Conservation (phyloP, 2,113 vertebrate genomes). For the Sander vitreus region DNA sequence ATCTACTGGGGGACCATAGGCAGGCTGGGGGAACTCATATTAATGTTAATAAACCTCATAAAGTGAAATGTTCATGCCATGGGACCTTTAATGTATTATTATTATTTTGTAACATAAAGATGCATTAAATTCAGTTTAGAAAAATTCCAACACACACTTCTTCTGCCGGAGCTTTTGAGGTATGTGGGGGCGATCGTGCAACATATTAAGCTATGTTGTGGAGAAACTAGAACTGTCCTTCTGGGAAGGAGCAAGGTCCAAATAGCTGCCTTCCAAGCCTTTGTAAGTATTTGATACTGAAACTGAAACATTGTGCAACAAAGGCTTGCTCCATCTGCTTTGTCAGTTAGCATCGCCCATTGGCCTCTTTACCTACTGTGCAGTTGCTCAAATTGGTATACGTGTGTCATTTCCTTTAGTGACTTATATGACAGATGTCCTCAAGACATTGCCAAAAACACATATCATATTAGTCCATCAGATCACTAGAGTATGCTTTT, state of each 20-base stretch:
- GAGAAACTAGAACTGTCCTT: neutral
- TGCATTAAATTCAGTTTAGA: neutral
- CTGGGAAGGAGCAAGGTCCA: neutral
- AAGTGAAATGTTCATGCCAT: no score
- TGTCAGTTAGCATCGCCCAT: neutral
- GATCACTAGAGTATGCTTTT: constrained; percentile 14
- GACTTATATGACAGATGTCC: neutral
- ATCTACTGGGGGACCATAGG: no score
- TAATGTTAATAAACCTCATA: no score
- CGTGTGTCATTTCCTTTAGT: constrained; percentile 8
- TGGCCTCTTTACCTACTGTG: neutral
- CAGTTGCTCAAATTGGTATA: neutral
- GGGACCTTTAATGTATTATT: neutral
- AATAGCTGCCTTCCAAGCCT: neutral
- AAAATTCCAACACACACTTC: neutral
- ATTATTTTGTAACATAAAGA: neutral
- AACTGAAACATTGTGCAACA: neutral
- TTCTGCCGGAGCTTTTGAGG: neutral
- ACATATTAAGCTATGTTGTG: neutral
- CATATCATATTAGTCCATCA: constrained; percentile 4
- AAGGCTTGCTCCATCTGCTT: neutral
- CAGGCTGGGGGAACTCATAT: no score
- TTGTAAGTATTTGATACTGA: no score
- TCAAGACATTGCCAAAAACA: neutral
- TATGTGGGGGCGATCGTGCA: neutral